A percentile compares a stretch with the other conserved stretches of the same genome.
These are phyloP conservation scores for Nyctibius grandis DNA, from an alignment of 2,797 vertebrate species.

Conservation along the genomic window DNA sequence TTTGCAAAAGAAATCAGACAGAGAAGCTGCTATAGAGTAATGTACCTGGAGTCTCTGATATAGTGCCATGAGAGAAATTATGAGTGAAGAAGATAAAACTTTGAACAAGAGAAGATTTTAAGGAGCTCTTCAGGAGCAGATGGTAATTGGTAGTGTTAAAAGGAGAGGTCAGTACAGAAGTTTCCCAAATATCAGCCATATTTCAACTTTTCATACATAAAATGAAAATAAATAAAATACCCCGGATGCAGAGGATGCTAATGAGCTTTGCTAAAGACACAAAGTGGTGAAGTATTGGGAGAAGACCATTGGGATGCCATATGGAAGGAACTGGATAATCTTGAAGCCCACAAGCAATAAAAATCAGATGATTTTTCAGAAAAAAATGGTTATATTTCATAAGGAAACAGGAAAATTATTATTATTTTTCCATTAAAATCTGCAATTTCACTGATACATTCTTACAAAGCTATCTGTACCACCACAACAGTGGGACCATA, in stretches of 20 bases:
- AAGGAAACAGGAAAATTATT: neutral
- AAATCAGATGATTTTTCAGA: neutral
- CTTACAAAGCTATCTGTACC: neutral
- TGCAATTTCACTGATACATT: neutral
- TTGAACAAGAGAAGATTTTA: neutral
- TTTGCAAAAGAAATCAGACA: neutral
- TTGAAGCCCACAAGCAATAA: neutral
- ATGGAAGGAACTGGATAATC: neutral
- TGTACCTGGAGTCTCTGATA: neutral
- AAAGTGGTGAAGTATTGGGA: neutral
- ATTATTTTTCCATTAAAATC: neutral
- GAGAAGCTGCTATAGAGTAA: neutral
- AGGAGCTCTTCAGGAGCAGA: neutral
- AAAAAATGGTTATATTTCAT: neutral
- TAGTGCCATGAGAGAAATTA: neutral
- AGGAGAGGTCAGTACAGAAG: neutral
- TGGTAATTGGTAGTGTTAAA: neutral
- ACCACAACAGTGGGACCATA: neutral
- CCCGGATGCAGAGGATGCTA: neutral
- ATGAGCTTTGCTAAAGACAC: neutral
- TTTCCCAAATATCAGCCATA: neutral
- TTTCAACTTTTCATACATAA: neutral
- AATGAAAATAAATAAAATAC: neutral
- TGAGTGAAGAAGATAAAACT: neutral
- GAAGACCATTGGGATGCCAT: neutral